These are phyloP conservation scores for Oceanites oceanicus DNA, from an alignment of 2,113 vertebrate species.

Conservation along the genomic window DNA sequence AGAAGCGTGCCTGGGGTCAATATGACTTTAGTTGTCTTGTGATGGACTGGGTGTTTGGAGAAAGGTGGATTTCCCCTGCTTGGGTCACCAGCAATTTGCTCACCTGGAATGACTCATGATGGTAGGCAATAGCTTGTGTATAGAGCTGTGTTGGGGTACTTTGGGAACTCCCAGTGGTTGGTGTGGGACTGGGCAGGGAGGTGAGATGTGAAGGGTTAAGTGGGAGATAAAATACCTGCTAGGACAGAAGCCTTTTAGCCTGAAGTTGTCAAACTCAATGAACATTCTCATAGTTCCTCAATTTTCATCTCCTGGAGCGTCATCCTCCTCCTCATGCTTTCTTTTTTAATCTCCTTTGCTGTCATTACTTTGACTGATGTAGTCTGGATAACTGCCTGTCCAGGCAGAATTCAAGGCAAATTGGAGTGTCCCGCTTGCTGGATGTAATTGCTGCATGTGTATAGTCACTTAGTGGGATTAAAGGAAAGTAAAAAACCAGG, in stretches of 20 bases:
- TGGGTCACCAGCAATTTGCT: background rate
- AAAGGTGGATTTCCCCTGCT: background rate
- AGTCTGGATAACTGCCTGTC: background rate
- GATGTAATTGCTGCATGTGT: background rate
- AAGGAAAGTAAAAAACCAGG: background rate
- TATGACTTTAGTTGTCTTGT: background rate
- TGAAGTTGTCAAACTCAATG: background rate
- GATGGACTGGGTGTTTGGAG: background rate
- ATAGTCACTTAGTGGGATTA: background rate
- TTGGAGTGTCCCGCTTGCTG: background rate
- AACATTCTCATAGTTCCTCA: background rate
- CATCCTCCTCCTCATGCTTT: background rate
- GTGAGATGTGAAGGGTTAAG: background rate
- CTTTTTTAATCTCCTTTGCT: conserved; percentile 24
- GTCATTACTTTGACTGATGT: conserved; percentile 11
- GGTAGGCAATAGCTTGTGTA: background rate
- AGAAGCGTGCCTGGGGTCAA: background rate
- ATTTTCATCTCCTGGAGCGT: background rate
- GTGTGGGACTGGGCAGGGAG: background rate
- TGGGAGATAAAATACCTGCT: background rate
- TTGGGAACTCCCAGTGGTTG: background rate
- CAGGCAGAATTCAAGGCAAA: background rate
- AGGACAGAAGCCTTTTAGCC: background rate
- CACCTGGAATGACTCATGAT: background rate
- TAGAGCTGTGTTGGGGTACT: background rate